These are phyloP conservation scores for Chondrilla cf. caribensis DNA, from an alignment of 37 sponge, comb jelly and placozoan genomes.

Conservation along the genomic window DNA sequence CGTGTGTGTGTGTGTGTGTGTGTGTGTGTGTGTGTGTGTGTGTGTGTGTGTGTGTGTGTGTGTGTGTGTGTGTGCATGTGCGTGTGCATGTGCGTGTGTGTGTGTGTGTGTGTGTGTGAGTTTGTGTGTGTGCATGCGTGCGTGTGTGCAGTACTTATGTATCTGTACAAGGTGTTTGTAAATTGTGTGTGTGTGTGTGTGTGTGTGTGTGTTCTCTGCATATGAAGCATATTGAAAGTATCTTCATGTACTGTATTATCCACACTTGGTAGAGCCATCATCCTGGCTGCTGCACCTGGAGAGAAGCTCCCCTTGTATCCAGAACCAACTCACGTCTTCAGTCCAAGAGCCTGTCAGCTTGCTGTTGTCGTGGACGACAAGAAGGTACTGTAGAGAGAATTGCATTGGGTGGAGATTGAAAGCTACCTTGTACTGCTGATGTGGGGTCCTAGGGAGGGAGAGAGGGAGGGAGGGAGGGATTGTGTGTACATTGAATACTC, in stretches of 20 bases:
- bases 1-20: background rate
- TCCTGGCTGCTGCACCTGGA: constrained; percentile 93
- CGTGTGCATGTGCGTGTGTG: background rate
- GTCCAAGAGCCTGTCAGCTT: constrained; percentile 71
- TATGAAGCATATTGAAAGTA: too few species aligned
- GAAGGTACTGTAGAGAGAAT: constrained; percentile 39
- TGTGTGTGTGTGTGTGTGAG: background rate
- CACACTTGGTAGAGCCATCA: constrained; percentile 75
- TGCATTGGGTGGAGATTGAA: too few species aligned
- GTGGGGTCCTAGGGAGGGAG: too few species aligned
- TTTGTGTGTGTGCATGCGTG: background rate
- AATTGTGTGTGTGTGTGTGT: too few species aligned
- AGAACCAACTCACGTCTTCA: constrained; percentile 86
- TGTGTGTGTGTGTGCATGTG: constrained; percentile 8
- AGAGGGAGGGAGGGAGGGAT: constrained; percentile 7
- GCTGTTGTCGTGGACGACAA: constrained; percentile 66
- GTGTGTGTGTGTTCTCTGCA: too few species aligned
- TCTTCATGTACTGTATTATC: too few species aligned
- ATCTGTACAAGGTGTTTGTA: too few species aligned
- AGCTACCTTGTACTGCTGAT: too few species aligned
- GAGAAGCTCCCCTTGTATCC: constrained; percentile 80
- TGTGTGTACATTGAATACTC: too few species aligned
- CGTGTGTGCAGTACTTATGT: background rate
- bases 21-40: background rate
- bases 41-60: background rate